Evolutionary conservation across 2,113 vertebrate genomes (phyloP), one percentile per base, ranked within the genome.

Genomic region (Aptenodytes forsteri): DNA sequence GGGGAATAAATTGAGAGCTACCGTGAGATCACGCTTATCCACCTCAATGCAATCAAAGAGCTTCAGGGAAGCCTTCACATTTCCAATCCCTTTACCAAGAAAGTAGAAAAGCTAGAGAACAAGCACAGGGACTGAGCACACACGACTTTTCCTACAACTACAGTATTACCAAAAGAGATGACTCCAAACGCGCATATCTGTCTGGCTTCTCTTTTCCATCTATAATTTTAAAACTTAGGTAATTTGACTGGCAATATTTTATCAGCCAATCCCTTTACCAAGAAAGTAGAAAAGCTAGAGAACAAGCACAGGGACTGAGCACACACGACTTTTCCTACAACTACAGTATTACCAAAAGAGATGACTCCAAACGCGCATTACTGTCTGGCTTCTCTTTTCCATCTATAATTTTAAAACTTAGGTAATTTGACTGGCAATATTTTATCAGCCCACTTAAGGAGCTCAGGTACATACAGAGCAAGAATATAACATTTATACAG

Each of bases 1-100:
- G 36, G 7, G 36, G 7, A 36, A 36, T 36, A 25, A 9, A 66
- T 27, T 3, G 0, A 71, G 0, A 71, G 61, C 67, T 73, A 30
- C 40, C 3, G 0, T 29, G 36, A 80, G 58, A 77, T 47, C 14
- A 67, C 22, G 20, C 22, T 80, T 40, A 34, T 3, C 30, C 19
- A 65, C 36, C 27, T 47, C 52, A 55, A 1, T 4, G 11, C 21
- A 52, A 86, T 21, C 44, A 65, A 47, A 64, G 81, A 21, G 13
- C 62, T 83, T 47, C 62, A 83, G 16, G n/a, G 32, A 69, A 61
- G 47, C 29, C 44, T 85, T 71, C 30, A 13, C 5, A 16, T 21
- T 77, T 73, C 69, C 26, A 61, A 17, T 30, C 9, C 23, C 46
- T 61, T 77, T 42, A 36, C 11, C 16, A 84, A 34, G 64, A 44